phyloP scores from a whole-genome alignment of 2,113 vertebrate species.

The Crypturellus undulatus region DNA sequence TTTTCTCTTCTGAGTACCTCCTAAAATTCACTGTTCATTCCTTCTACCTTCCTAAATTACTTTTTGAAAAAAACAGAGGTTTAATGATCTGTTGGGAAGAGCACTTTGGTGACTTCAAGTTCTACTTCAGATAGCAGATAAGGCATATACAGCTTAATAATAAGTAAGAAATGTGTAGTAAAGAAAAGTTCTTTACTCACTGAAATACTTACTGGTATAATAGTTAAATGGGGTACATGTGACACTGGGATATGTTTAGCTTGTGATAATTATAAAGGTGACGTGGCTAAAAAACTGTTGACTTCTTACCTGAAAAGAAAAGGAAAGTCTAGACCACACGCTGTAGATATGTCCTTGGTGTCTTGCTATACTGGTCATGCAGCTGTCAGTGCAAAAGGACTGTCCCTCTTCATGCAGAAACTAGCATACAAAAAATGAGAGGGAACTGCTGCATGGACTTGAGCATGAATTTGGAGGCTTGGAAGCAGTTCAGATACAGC shows the following conservation, averaged over 20 bases:
- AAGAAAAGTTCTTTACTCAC: not conserved
- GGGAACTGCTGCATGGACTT: fast-evolving
- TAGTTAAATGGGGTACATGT: not conserved
- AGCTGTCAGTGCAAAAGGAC: not conserved
- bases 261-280: not conserved
- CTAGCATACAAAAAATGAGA: not conserved
- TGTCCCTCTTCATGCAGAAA: not conserved
- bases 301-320: not conserved
- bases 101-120: not conserved
- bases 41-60: not conserved
- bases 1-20: not conserved
- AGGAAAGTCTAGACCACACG: not conserved
- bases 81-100: not conserved
- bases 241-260: not conserved
- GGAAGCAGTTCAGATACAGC: not conserved
- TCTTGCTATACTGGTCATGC: not conserved
- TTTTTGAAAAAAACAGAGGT: not conserved
- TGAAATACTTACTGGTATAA: not conserved
- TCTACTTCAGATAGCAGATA: not conserved
- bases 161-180: not conserved
- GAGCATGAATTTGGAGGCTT: not conserved
- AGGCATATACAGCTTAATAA: not conserved
- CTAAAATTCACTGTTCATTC: not conserved
- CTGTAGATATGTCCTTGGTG: not conserved
- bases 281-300: not conserved